phyloP scores from a whole-genome alignment of 2,797 vertebrate species.

The Cynopterus sphinx region DNA sequence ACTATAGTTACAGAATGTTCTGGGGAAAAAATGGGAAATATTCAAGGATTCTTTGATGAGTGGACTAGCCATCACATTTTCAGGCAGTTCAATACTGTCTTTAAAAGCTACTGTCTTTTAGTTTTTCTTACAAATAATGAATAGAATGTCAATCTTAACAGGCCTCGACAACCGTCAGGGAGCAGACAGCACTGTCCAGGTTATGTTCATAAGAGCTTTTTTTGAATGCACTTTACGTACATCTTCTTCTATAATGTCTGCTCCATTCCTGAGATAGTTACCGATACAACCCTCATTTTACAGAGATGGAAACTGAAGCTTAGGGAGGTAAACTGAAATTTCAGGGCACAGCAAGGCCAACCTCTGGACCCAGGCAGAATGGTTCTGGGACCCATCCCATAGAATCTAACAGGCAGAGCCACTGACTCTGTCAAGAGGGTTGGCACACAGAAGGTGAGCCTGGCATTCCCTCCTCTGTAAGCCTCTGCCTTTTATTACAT shows the following conservation, averaged over 20 bases:
- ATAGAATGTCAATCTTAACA: background rate
- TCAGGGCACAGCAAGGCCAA: background rate
- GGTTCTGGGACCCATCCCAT: no score
- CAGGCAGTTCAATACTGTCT: background rate
- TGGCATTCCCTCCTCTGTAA: background rate
- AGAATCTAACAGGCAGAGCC: background rate
- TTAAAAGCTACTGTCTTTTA: background rate
- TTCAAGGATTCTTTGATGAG: background rate
- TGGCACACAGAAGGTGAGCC: background rate
- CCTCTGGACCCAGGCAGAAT: rapidly evolving
- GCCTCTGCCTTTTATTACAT: background rate
- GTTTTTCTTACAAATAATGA: background rate
- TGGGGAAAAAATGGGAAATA: background rate
- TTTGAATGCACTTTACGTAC: background rate
- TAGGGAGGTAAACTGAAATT: background rate
- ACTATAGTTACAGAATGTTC: background rate
- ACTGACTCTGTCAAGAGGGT: background rate
- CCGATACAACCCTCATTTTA: background rate
- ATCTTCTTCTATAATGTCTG: background rate
- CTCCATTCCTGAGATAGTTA: background rate
- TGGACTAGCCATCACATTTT: background rate
- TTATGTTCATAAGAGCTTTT: background rate
- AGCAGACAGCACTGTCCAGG: background rate
- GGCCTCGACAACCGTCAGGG: background rate
- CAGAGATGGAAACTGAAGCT: background rate